These are phyloP conservation scores for Anniella stebbinsi DNA, from an alignment of 2,797 vertebrate species.

Conservation along the genomic window DNA sequence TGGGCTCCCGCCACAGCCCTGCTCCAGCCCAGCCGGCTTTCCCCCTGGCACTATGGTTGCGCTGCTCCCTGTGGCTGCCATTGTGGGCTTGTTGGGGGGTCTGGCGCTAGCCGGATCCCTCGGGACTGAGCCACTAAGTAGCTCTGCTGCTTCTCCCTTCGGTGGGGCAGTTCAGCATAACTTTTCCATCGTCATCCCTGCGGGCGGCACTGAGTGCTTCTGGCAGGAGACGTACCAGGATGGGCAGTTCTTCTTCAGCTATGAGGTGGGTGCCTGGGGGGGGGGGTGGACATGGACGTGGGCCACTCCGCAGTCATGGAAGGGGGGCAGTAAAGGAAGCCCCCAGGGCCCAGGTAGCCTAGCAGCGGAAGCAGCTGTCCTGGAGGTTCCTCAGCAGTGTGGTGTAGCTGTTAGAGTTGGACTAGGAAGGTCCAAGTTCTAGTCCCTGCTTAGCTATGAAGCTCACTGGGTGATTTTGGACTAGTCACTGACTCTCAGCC, in stretches of 20 bases:
- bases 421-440: no score
- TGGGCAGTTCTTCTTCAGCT: conserved; percentile 90
- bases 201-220: conserved; percentile 85
- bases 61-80: conserved; percentile 31
- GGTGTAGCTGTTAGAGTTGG: no score
- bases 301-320: background rate
- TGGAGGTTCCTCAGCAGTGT: no score
- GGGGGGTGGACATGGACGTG: background rate
- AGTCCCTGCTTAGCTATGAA: no score
- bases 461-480: no score
- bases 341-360: no score
- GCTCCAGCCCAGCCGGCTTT: background rate
- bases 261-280: conserved; percentile 82
- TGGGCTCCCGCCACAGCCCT: background rate
- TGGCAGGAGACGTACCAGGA: conserved; percentile 91
- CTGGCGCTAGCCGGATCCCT: conserved; percentile 60
- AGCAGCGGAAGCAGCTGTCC: no score
- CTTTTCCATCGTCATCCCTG: conserved; percentile 86
- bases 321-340: background rate
- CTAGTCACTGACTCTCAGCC: no score
- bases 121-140: conserved; percentile 63
- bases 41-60: conserved; percentile 69
- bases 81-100: conserved; percentile 63
- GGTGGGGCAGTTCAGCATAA: conserved; percentile 87
- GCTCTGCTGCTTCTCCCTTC: conserved; percentile 79